Percentiles rank a stretch among this genome's conserved stretches.
Conservation (phyloP, 2,113 vertebrate genomes). For the Gymnogyps californianus region DNA sequence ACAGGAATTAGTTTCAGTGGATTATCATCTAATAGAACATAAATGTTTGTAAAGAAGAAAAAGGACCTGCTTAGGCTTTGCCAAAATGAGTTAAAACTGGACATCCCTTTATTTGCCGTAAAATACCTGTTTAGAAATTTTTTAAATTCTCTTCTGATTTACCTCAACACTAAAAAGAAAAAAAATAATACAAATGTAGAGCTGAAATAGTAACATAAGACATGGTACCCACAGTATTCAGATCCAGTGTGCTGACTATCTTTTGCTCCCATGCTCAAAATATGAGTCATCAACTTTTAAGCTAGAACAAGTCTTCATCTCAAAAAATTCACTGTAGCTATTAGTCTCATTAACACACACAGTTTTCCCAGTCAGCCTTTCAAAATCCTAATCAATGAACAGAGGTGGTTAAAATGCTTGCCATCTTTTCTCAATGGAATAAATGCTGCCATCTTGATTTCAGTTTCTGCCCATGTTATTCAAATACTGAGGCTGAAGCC, state of each 20-base stretch:
- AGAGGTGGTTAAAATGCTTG: not conserved
- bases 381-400: not conserved
- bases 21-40: not conserved
- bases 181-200: not conserved
- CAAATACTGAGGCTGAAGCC: not conserved
- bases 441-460: not conserved
- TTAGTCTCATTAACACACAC: not conserved
- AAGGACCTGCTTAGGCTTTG: not conserved
- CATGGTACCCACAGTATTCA: not conserved
- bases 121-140: not conserved
- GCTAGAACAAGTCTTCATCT: not conserved
- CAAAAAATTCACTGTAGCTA: not conserved
- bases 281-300: not conserved
- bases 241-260: not conserved
- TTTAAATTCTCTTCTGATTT: not conserved
- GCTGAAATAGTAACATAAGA: not conserved
- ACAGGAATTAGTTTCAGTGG: not conserved
- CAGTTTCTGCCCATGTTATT: not conserved
- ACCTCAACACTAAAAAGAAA: not conserved
- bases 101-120: not conserved
- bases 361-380: not conserved
- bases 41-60: not conserved
- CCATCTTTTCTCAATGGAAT: not conserved
- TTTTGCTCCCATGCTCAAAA: not conserved
- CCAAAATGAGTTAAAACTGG: not conserved